These are phyloP conservation scores for Macrophya alboannulata DNA, from an alignment of 2,888 invertebrate species.

Conservation along the genomic window DNA sequence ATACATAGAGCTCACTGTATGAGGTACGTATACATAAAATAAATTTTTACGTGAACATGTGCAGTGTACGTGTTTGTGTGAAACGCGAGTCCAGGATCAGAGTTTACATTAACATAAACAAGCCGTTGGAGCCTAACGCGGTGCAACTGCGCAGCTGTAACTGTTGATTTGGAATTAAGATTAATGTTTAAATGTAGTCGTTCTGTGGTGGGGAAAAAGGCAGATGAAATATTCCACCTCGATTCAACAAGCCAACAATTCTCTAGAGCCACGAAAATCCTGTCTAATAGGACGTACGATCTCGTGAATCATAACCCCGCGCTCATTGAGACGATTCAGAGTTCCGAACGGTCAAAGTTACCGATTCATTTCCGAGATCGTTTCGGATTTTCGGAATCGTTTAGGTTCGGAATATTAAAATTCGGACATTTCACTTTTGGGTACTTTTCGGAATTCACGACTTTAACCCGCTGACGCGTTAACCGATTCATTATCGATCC, in stretches of 20 bases:
- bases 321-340: too few species aligned
- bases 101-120: constrained; percentile 63
- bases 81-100: constrained; percentile 55
- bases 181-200: constrained; percentile 48
- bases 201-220: background rate
- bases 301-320: background rate
- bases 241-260: background rate
- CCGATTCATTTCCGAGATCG: too few species aligned
- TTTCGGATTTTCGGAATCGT: background rate
- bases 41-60: background rate
- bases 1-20: background rate
- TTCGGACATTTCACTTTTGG: too few species aligned
- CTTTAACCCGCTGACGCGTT: too few species aligned
- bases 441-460: too few species aligned
- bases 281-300: background rate
- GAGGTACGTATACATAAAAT: background rate
- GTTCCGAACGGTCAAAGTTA: background rate
- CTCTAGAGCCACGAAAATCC: background rate
- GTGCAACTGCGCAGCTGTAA: constrained; percentile 50
- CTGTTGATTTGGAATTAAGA: constrained; percentile 55
- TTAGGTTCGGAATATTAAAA: too few species aligned
- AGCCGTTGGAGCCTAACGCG: constrained; percentile 58
- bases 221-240: constrained; percentile 31
- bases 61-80: background rate
- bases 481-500: too few species aligned